Conservation (phyloP, 2,797 vertebrate species). For the Gallinago stenura region DNA sequence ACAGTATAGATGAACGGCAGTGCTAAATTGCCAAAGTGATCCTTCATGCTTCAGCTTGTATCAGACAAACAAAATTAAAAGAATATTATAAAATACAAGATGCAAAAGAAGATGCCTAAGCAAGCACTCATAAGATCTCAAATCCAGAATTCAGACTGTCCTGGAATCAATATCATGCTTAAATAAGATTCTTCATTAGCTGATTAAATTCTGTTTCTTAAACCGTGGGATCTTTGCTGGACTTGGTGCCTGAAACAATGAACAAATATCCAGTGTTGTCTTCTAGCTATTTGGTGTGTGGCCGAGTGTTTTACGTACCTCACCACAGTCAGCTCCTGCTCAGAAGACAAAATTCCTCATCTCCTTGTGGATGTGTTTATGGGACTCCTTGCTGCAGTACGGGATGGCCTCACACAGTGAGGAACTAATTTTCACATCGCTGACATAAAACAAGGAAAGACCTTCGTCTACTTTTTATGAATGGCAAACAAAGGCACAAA, state of each 20-base stretch:
- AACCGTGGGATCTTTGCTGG: neutral
- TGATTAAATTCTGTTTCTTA: neutral
- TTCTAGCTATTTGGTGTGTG: neutral
- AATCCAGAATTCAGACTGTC: neutral
- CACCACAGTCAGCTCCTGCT: neutral
- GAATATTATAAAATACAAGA: neutral
- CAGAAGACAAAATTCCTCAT: neutral
- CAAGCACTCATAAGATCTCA: neutral
- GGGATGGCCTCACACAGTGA: neutral
- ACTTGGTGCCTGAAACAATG: neutral
- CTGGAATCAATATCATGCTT: neutral
- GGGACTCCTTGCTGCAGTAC: neutral
- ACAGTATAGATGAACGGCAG: slow-evolving; percentile 27
- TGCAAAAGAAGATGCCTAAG: neutral
- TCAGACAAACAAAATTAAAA: neutral
- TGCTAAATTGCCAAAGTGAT: slow-evolving; percentile 47
- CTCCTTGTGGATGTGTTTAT: neutral
- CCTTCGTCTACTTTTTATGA: neutral
- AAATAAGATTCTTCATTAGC: neutral
- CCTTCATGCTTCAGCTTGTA: slow-evolving; percentile 54
- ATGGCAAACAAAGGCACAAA: neutral
- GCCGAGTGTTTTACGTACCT: neutral
- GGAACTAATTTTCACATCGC: neutral
- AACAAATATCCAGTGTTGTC: neutral
- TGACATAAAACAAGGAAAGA: neutral